phyloP scores from a whole-genome alignment of 2,797 vertebrate genomes.

The Tarsius wallacei region DNA sequence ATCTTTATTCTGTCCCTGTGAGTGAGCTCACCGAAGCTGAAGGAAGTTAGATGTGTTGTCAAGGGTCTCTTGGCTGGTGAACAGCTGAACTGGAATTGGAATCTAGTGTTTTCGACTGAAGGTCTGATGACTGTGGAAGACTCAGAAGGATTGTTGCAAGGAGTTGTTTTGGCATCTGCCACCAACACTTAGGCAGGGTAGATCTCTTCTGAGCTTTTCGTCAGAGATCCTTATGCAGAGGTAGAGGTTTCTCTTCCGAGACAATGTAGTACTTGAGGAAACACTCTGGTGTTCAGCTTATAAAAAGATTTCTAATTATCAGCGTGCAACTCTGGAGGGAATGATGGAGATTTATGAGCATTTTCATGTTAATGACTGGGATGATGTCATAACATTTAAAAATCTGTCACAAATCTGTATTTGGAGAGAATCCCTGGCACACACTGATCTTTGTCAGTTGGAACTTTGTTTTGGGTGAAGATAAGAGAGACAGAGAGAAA shows the following conservation, averaged over 20 bases:
- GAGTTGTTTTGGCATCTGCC: not conserved
- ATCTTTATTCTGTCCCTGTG: not conserved
- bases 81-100: not conserved
- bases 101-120: not conserved
- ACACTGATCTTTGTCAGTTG: not conserved
- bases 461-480: constrained; percentile 46
- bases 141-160: not conserved
- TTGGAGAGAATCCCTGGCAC: constrained; percentile 39
- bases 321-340: not conserved
- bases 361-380: constrained; percentile 24
- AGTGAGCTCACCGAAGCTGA: not conserved
- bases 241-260: not conserved
- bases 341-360: not conserved
- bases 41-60: not conserved
- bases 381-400: constrained; percentile 55
- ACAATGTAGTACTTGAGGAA: not conserved
- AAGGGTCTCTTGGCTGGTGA: not conserved
- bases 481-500: not conserved
- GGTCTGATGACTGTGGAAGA: not conserved
- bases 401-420: not conserved
- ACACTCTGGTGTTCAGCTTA: not conserved
- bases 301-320: not conserved
- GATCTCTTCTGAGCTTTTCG: not conserved
- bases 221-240: not conserved
- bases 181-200: not conserved